phyloP scores from a whole-genome alignment of 2,888 invertebrate species.

The Caenorhabditis sp. region DNA sequence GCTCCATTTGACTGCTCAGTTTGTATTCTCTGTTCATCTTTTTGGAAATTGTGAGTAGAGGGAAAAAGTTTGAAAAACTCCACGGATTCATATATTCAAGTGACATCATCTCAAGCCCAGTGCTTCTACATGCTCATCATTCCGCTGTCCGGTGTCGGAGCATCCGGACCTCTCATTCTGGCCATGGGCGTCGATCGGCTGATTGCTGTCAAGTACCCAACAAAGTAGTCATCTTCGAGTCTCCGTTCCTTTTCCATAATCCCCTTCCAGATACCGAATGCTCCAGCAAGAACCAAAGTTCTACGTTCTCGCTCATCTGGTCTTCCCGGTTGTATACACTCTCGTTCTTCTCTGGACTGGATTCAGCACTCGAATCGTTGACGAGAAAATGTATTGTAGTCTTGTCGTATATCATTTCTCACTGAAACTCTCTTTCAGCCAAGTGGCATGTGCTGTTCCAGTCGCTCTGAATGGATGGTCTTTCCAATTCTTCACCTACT shows the following conservation, averaged over 20 bases:
- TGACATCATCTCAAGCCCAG: constrained; percentile 47
- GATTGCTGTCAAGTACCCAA: constrained; percentile 65
- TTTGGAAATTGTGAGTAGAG: constrained; percentile 50
- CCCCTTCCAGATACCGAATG: constrained; percentile 52
- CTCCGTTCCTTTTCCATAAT: too few species aligned
- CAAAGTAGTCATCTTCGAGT: too few species aligned
- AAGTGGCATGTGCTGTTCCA: constrained; percentile 47
- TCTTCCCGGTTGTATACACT: constrained; percentile 55
- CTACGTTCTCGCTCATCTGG: constrained; percentile 51
- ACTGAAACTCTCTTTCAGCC: constrained; percentile 14
- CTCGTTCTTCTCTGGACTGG: constrained; percentile 35
- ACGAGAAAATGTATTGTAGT: constrained; percentile 21
- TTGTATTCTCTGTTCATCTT: constrained; percentile 58
- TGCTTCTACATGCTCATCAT: constrained; percentile 62
- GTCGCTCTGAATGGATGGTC: constrained; percentile 50
- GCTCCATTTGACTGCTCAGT: constrained; percentile 63
- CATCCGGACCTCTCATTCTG: constrained; percentile 60
- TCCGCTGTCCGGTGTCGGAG: constrained; percentile 55
- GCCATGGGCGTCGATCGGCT: constrained; percentile 63
- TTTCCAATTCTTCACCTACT: constrained; percentile 62
- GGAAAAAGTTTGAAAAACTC: too few species aligned
- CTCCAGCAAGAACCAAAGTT: constrained; percentile 51
- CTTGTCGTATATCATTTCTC: background rate
- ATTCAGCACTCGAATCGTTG: constrained; percentile 26
- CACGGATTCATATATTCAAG: constrained; percentile 17